Percentiles rank a stretch among this genome's conserved stretches.
Conservation (phyloP, 2,888 invertebrate species). For the Gryllus longicercus region DNA sequence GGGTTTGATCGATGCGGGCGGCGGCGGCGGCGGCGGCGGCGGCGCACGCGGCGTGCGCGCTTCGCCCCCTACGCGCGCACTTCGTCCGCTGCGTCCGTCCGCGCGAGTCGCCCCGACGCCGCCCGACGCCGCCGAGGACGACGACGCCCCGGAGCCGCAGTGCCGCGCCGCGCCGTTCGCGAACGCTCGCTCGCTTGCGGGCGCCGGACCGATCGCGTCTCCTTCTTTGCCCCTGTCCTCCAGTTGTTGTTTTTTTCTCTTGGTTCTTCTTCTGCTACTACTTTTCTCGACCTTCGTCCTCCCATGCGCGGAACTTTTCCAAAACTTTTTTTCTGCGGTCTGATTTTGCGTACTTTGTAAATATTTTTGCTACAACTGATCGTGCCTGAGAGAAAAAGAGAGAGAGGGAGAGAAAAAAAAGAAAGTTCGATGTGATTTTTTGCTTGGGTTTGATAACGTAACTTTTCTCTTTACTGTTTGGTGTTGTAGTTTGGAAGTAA, state of each 20-base stretch:
- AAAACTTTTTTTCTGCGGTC: too few species aligned
- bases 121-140: background rate
- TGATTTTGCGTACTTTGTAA: too few species aligned
- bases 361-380: too few species aligned
- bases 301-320: too few species aligned
- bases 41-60: background rate
- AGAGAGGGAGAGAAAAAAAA: background rate
- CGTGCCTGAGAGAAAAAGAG: background rate
- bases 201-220: too few species aligned
- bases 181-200: background rate
- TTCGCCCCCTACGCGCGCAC: background rate
- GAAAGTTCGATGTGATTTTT: background rate
- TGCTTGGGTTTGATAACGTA: background rate
- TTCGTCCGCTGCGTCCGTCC: slow-evolving; percentile 11
- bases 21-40: background rate
- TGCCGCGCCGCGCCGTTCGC: background rate
- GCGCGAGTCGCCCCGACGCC: background rate
- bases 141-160: background rate
- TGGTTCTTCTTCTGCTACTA: background rate
- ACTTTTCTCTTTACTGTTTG: background rate
- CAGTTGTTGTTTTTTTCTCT: too few species aligned
- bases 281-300: background rate
- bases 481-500: background rate
- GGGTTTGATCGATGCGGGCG: slow-evolving; percentile 25
- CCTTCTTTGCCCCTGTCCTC: too few species aligned